Evolutionary conservation across 2,888 invertebrate species (phyloP).

Genomic region (Acleris laterana): DNA sequence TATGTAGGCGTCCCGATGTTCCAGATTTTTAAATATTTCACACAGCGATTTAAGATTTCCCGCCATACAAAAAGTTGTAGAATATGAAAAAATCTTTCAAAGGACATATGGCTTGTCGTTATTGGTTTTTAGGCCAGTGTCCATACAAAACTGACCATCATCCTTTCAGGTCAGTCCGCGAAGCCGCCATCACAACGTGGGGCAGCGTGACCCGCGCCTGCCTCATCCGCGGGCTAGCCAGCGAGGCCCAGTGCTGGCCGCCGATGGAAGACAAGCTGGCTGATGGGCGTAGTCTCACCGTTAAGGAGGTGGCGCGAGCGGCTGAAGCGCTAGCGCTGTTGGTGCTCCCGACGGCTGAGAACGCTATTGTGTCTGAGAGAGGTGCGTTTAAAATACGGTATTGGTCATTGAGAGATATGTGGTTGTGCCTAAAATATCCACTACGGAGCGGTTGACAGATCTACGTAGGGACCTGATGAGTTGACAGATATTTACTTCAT

Average conservation of each 20-base stretch:
- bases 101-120: too few species aligned
- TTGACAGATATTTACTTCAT: too few species aligned
- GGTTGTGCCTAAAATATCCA: too few species aligned
- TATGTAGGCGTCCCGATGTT: too few species aligned
- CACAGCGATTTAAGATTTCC: too few species aligned
- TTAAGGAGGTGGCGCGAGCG: constrained; percentile 54
- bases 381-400: constrained; percentile 48
- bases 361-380: constrained; percentile 62
- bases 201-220: constrained; percentile 64
- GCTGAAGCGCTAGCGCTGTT: constrained; percentile 68
- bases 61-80: too few species aligned
- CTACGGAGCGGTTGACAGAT: too few species aligned
- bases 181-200: constrained; percentile 70
- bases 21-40: too few species aligned
- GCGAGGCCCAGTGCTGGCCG: constrained; percentile 44
- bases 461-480: too few species aligned
- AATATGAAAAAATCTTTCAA: too few species aligned
- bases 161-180: constrained; percentile 64
- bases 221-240: constrained; percentile 51
- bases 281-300: constrained; percentile 41
- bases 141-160: too few species aligned
- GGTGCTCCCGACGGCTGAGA: constrained; percentile 65
- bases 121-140: too few species aligned
- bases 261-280: constrained; percentile 35
- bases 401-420: not conserved